A percentile compares a stretch with the other conserved stretches of the same genome.
phyloP scores from a whole-genome alignment of 2,797 vertebrate genomes.

The Lepilemur septentrionalis region DNA sequence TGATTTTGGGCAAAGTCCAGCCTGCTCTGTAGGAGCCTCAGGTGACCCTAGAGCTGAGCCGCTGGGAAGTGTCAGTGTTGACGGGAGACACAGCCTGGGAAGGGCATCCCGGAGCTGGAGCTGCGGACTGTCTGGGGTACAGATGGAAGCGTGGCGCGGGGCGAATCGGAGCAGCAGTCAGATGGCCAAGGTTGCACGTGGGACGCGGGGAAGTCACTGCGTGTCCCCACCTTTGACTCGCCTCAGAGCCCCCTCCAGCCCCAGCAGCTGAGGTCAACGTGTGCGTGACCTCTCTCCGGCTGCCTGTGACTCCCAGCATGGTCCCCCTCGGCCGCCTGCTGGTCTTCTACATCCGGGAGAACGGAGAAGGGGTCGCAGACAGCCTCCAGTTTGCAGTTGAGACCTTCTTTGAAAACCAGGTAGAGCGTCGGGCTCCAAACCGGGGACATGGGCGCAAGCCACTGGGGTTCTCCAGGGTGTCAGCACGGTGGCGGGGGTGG shows the following conservation, averaged over 20 bases:
- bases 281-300: constrained; percentile 89
- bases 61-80: background rate
- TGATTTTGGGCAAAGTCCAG: background rate
- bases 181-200: background rate
- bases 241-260: constrained; percentile 78
- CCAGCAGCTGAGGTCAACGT: constrained; percentile 86
- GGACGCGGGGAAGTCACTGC: background rate
- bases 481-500: too few species aligned
- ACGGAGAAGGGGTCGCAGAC: constrained; percentile 93
- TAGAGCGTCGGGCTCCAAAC: constrained; percentile 22
- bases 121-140: background rate
- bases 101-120: background rate
- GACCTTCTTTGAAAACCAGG: constrained; percentile 93
- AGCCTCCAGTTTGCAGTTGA: constrained; percentile 90
- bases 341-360: constrained; percentile 92
- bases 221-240: background rate
- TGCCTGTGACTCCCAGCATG: constrained; percentile 88
- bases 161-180: too few species aligned
- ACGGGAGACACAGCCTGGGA: background rate
- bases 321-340: constrained; percentile 91
- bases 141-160: background rate
- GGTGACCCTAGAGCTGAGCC: background rate
- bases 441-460: accelerated
- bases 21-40: background rate
- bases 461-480: background rate